These are phyloP conservation scores for Cricetomys ansorgei DNA, from an alignment of 2,113 vertebrate species.

Conservation along the genomic window DNA sequence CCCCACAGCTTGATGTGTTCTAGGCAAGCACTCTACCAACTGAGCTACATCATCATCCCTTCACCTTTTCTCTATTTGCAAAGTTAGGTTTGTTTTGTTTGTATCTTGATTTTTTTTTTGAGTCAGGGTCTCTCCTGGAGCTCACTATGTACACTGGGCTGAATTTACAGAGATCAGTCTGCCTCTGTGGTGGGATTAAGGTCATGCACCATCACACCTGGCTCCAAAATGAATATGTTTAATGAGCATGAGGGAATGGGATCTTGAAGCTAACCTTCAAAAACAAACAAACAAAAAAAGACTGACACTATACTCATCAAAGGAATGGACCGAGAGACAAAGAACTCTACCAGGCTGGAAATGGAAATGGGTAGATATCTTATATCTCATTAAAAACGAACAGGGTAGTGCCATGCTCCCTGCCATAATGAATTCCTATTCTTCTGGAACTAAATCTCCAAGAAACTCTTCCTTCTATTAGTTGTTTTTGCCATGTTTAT, in stretches of 20 bases:
- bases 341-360: not conserved
- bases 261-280: not conserved
- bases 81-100: not conserved
- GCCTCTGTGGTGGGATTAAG: not conserved
- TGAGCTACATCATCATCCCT: not conserved
- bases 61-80: not conserved
- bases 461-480: not conserved
- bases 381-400: not conserved
- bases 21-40: not conserved
- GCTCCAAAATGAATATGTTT: not conserved
- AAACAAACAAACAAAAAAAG: not conserved
- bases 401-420: not conserved
- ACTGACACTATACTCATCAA: not conserved
- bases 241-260: not conserved
- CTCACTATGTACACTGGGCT: not conserved
- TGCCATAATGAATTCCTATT: not conserved
- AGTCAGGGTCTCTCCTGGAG: not conserved
- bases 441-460: not conserved
- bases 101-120: not conserved
- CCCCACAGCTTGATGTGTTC: not conserved
- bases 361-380: not conserved
- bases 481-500: not conserved
- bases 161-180: not conserved
- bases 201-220: not conserved
- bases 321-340: not conserved